Evolutionary conservation across 2,888 invertebrate species (phyloP), one percentile per base, ranked within the genome.

Genomic region (Luperina nickerlii): DNA sequence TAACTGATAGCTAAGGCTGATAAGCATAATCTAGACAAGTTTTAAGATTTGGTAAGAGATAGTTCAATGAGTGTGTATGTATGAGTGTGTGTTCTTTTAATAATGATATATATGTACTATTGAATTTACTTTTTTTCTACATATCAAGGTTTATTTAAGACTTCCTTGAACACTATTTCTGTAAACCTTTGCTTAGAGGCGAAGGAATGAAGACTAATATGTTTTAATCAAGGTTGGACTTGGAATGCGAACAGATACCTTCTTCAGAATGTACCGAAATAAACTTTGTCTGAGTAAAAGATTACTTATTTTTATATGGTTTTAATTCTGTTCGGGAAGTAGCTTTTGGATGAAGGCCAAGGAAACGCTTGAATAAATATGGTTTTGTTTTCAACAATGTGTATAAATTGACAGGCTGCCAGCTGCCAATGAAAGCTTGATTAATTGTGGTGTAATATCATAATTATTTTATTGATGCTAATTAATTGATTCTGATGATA

Each of bases 171-270:
- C 63, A 72, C 67, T 86, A 71, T 78, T 80, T 80, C 20, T 51
- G 54, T 77, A 45, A 54, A 42, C n/a, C 42, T 74, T 74, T 74
- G 45, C 60, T 71, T 78, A 48, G 67, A 32, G n/a, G 13, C 57
- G 15, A 67, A 63, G 11, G 24, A 88, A 88, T 81, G 77, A 88
- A 87, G 79, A 85, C 32, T 83, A 79, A 86, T 84, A 57, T 67
- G 80, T 67, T 85, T 72, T 83, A 86, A 81, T 87, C 77, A 76
- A 83, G 63, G 71, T 62, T 62, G 32, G 20, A 66, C 67, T 71
- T 18, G 51, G 45, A 65, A 69, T 76, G 27, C 51, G 13, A 72
- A 74, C 13, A 63, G 66, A 71, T 32, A 57, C 15, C n/a, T 70
- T 42, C 54, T 60, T 76, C 51, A 48, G 54, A 62, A 27, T 65